These are phyloP conservation scores for Cathartes aura DNA, from an alignment of 2,113 vertebrate genomes.

Conservation along the genomic window DNA sequence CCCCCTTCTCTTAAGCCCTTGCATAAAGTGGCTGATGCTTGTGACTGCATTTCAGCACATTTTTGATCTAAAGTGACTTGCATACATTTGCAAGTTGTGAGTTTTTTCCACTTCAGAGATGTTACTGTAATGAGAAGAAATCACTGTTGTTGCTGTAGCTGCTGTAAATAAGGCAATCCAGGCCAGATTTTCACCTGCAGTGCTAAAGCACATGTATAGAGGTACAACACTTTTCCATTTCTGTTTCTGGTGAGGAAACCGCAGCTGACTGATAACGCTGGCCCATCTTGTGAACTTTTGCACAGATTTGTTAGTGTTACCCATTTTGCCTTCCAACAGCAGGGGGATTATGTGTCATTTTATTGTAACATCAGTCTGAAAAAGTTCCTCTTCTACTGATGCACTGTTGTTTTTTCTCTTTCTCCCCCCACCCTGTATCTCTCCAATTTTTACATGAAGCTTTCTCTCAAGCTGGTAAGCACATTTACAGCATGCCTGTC, in stretches of 20 bases:
- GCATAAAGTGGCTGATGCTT: not conserved
- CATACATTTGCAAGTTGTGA: not conserved
- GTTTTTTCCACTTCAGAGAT: not conserved
- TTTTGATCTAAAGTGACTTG: not conserved
- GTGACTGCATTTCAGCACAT: not conserved
- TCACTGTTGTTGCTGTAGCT: not conserved
- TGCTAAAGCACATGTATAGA: not conserved
- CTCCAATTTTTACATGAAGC: constrained; percentile 88
- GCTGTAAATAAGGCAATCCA: not conserved
- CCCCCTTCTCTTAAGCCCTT: not conserved
- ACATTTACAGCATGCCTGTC: constrained; percentile 84
- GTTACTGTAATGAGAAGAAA: not conserved
- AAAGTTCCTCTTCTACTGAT: constrained; percentile 74
- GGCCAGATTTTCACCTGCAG: not conserved
- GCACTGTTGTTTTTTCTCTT: constrained; percentile 71
- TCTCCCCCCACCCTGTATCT: constrained; percentile 55
- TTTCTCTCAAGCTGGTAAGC: constrained; percentile 99
- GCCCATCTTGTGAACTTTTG: constrained; percentile 78
- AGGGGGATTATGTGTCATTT: constrained; percentile 25
- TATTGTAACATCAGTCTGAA: not conserved
- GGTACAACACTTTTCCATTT: not conserved
- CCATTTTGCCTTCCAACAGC: constrained; percentile 50
- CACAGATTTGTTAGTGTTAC: constrained; percentile 69
- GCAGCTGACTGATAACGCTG: not conserved
- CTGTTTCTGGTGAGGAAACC: not conserved